phyloP scores from a whole-genome alignment of 2,797 vertebrate genomes.

The Falco columbarius region DNA sequence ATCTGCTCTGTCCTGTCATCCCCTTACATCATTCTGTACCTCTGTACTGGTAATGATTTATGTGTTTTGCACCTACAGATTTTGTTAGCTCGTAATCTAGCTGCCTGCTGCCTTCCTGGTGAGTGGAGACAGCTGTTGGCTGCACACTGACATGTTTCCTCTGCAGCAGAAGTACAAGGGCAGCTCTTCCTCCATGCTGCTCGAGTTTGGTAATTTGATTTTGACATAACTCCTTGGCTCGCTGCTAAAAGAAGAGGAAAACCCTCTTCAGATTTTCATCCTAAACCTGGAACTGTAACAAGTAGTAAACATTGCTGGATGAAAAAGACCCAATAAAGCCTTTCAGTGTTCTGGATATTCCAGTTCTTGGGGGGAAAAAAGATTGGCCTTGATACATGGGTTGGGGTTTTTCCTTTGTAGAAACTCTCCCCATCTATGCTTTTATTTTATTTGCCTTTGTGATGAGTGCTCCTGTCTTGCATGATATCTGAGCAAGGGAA shows the following conservation, averaged over 20 bases:
- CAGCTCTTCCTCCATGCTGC: not conserved
- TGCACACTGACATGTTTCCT: not conserved
- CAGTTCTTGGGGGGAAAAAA: not conserved
- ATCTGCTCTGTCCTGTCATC: not conserved
- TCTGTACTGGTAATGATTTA: not conserved
- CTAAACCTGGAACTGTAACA: not conserved
- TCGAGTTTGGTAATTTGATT: not conserved
- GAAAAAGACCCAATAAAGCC: not conserved
- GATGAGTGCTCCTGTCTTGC: not conserved
- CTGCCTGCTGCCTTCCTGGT: not conserved
- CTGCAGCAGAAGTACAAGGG: not conserved
- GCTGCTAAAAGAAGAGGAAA: not conserved
- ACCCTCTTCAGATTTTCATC: not conserved
- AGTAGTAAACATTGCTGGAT: not conserved
- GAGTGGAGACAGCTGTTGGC: not conserved
- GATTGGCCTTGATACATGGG: not conserved
- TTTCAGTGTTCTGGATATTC: not conserved
- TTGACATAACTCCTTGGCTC: not conserved
- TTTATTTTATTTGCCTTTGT: not conserved
- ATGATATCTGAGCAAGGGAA: not conserved
- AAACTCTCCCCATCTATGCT: not conserved
- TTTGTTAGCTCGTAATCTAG: not conserved
- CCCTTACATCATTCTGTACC: not conserved
- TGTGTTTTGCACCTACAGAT: conserved; percentile 19
- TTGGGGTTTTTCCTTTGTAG: not conserved